phyloP scores from a whole-genome alignment of 2,888 invertebrate genomes.

The Xestia c-nigrum region DNA sequence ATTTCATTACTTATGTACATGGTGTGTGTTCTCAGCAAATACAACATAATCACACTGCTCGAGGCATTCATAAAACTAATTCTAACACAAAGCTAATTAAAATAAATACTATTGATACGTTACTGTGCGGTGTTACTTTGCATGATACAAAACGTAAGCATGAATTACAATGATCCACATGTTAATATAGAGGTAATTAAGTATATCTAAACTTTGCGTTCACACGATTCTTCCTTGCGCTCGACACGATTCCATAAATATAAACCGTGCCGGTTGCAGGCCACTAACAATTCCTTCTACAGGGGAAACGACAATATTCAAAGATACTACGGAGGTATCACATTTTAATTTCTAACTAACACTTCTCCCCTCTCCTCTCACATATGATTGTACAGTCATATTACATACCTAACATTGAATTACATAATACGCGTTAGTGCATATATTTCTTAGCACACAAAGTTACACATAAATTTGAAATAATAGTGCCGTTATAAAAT shows the following conservation, averaged over 20 bases:
- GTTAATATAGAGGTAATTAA: conserved; percentile 59
- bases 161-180: conserved; percentile 70
- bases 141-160: conserved; percentile 80
- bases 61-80: conserved; percentile 71
- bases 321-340: conserved; percentile 80
- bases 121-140: conserved; percentile 79
- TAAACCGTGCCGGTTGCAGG: conserved; percentile 60
- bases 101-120: conserved; percentile 75
- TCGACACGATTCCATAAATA: conserved; percentile 47
- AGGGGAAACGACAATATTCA: conserved; percentile 72
- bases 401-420: conserved; percentile 75
- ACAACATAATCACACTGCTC: conserved; percentile 81
- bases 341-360: conserved; percentile 79
- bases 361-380: conserved; percentile 57
- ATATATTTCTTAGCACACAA: conserved; percentile 73
- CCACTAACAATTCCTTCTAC: conserved; percentile 74
- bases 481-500: conserved; percentile 82
- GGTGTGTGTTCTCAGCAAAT: conserved; percentile 80
- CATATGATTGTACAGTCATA: conserved; percentile 69
- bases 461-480: conserved; percentile 71
- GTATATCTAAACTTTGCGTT: conserved; percentile 55
- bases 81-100: conserved; percentile 81
- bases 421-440: conserved; percentile 69
- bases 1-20: conserved; percentile 87
- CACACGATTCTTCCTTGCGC: conserved; percentile 39